A percentile compares a stretch with the other conserved stretches of the same genome.
These are phyloP conservation scores for Hypothenemus hampei DNA, from an alignment of 1,140 invertebrate genomes.

Conservation along the genomic window DNA sequence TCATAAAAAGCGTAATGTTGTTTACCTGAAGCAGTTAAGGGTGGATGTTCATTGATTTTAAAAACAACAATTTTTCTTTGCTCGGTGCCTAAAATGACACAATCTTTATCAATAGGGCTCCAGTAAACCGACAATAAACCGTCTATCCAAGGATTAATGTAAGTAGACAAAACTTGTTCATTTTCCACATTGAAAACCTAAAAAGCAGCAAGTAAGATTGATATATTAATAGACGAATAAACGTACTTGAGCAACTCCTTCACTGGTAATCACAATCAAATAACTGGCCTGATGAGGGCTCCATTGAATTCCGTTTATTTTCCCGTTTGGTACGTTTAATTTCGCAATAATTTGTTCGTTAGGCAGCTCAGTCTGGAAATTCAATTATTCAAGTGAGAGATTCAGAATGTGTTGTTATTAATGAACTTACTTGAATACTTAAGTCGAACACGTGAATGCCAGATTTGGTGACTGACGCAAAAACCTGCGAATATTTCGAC, in stretches of 20 bases:
- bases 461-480: conserved; percentile 56
- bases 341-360: too few relatives aligned
- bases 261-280: conserved; percentile 65
- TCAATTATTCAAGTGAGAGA: too few relatives aligned
- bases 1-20: too few relatives aligned
- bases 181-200: conserved; percentile 65
- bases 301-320: conserved; percentile 59
- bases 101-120: conserved; percentile 58
- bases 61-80: conserved; percentile 59
- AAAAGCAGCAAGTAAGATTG: conserved; percentile 4
- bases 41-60: conserved; percentile 48
- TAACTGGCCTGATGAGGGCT: conserved; percentile 63
- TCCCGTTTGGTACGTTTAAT: too few relatives aligned
- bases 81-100: conserved; percentile 56
- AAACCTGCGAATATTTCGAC: conserved; percentile 56
- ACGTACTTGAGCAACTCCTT: conserved; percentile 60
- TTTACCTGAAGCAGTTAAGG: conserved; percentile 1
- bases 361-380: too few relatives aligned
- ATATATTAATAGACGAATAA: not conserved
- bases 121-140: conserved; percentile 55
- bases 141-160: conserved; percentile 49
- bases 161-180: conserved; percentile 53
- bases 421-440: not conserved
- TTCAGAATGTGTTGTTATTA: too few relatives aligned
- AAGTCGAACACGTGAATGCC: conserved; percentile 50